Evolutionary conservation across 2,113 vertebrate genomes (phyloP).

Genomic region (Campylorhamphus procurvoides): DNA sequence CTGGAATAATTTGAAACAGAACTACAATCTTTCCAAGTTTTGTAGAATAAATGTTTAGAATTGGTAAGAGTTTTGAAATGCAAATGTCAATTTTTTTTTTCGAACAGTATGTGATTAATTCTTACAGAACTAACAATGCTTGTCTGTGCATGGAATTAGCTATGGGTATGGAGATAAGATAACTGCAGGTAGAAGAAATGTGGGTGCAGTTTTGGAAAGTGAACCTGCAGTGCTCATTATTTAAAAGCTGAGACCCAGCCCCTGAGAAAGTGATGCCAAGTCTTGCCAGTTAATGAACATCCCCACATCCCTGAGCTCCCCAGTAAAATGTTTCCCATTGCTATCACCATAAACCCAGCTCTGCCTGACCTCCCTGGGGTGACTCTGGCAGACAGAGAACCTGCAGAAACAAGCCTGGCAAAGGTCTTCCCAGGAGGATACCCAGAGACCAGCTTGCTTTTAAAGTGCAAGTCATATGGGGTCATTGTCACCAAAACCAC

Average conservation of each 20-base stretch:
- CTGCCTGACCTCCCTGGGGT: background rate
- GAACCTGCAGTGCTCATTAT: background rate
- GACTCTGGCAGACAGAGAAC: background rate
- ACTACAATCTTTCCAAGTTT: conserved; percentile 80
- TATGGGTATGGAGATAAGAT: background rate
- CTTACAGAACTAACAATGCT: conserved; percentile 62
- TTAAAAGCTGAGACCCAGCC: background rate
- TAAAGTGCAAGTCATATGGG: background rate
- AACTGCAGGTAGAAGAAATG: background rate
- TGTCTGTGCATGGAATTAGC: conserved; percentile 17
- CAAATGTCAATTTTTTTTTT: conserved; percentile 71
- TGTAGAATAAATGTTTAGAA: conserved; percentile 78
- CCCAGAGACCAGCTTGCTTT: background rate
- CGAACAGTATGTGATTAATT: conserved; percentile 64
- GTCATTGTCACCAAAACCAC: background rate
- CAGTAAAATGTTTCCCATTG: background rate
- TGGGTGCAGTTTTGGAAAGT: background rate
- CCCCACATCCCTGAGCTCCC: background rate
- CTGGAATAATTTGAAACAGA: conserved; percentile 78
- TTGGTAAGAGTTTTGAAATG: conserved; percentile 80
- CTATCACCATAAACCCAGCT: background rate
- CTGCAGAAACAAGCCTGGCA: background rate
- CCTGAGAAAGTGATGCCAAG: background rate
- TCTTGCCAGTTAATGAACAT: background rate
- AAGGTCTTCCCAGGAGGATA: background rate